Conservation (phyloP, 2,113 vertebrate species). For the Carassius carassius region DNA sequence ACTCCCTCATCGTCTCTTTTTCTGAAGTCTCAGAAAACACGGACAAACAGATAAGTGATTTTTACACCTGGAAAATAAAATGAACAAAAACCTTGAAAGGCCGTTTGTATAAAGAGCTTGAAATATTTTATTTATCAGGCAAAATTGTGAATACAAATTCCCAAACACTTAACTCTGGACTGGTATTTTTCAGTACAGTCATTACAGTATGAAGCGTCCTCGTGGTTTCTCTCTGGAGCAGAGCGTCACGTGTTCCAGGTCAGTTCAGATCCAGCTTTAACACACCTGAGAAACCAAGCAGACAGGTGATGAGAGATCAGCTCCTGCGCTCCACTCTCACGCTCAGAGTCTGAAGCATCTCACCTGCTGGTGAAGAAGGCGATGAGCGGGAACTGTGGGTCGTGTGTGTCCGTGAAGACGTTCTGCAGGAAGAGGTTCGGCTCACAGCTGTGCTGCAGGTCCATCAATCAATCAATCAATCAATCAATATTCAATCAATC, state of each 20-base stretch:
- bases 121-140: background rate
- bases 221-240: no score
- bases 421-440: conserved; percentile 93
- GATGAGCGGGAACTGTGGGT: conserved; percentile 83
- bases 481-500: background rate
- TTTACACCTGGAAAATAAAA: no score
- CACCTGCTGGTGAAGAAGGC: conserved; percentile 95
- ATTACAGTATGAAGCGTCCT: no score
- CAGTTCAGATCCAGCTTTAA: conserved; percentile 89
- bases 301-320: background rate
- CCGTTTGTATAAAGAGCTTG: background rate
- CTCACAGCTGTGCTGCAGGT: conserved; percentile 86
- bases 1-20: no score
- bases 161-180: background rate
- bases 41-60: no score
- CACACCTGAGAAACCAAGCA: conserved; percentile 70
- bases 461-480: background rate
- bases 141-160: background rate
- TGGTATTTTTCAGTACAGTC: no score
- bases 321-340: no score
- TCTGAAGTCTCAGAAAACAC: no score
- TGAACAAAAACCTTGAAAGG: no score
- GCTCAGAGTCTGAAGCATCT: background rate
- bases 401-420: conserved; percentile 91
- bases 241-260: conserved; percentile 79